These are phyloP conservation scores for Harpalus rubripes DNA, from an alignment of 2,888 invertebrate species.

Conservation along the genomic window DNA sequence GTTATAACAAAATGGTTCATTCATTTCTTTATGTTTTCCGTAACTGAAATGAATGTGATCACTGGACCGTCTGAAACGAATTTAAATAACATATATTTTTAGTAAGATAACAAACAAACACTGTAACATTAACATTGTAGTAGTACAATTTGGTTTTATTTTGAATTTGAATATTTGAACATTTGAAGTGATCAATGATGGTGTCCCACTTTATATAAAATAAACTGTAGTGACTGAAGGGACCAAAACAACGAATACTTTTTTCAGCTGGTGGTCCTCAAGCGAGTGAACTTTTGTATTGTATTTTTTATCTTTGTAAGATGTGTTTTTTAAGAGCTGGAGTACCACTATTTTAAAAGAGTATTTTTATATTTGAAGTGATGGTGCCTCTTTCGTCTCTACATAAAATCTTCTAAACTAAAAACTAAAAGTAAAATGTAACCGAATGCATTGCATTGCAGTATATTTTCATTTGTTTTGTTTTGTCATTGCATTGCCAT, in stretches of 20 bases:
- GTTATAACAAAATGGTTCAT: conserved; percentile 30
- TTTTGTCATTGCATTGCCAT: too few relatives aligned
- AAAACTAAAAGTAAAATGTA: background rate
- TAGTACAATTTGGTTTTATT: background rate
- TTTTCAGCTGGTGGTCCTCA: conserved; percentile 40
- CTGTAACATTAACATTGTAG: conserved; percentile 31
- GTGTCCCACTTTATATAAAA: conserved; percentile 41
- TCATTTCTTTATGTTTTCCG: conserved; percentile 29
- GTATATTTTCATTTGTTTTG: conserved; percentile 51
- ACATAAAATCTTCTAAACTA: conserved; percentile 32
- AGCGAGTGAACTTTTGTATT: conserved; percentile 44
- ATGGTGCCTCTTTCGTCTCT: conserved; percentile 48
- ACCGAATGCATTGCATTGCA: conserved; percentile 52
- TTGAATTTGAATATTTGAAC: background rate
- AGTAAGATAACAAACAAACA: conserved; percentile 16
- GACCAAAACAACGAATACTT: conserved; percentile 50
- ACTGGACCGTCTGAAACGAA: conserved; percentile 40
- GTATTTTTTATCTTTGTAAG: conserved; percentile 47
- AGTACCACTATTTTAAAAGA: conserved; percentile 47
- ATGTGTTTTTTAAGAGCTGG: conserved; percentile 47
- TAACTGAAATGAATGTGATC: conserved; percentile 42
- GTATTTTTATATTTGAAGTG: conserved; percentile 43
- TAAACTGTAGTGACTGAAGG: conserved; percentile 48
- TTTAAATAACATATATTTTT: conserved; percentile 35
- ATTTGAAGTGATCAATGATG: conserved; percentile 17